Percentiles rank a stretch among this genome's conserved stretches.
phyloP scores from a whole-genome alignment of 64 coral and sea anemone genomes.

The Stichodactyla mertensii region DNA sequence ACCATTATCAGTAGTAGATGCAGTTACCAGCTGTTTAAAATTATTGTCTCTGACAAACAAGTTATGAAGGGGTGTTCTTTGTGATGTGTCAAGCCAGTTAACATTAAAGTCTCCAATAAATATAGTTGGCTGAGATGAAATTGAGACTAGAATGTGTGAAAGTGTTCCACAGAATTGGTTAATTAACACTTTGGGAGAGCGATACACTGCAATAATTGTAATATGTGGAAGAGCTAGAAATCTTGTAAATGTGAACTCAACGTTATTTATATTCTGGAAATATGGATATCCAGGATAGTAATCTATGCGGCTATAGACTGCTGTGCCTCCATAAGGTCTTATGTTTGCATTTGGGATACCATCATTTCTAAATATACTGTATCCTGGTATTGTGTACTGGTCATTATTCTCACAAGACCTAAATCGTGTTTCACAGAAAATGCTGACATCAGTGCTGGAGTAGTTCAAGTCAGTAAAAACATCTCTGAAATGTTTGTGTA shows the following conservation, averaged over 20 bases:
- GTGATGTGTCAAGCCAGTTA: background rate
- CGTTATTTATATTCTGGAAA: background rate
- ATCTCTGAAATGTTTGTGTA: no score
- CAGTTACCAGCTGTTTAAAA: constrained; percentile 26
- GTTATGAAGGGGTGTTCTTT: background rate
- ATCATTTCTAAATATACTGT: background rate
- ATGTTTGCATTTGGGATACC: background rate
- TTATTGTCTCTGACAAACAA: constrained; percentile 9
- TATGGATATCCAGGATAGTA: background rate
- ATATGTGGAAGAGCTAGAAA: background rate
- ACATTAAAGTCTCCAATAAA: constrained; percentile 19
- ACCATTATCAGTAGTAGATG: constrained; percentile 32
- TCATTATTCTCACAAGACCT: no score
- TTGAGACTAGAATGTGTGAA: no score
- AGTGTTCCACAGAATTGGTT: no score
- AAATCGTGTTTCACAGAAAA: no score
- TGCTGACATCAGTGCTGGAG: no score
- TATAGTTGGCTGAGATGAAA: background rate
- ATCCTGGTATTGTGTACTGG: no score
- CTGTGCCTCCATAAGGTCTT: constrained; percentile 10
- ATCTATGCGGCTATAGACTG: constrained; percentile 1
- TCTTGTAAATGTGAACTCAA: constrained; percentile 2
- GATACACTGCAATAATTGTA: background rate
- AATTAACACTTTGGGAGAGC: background rate
- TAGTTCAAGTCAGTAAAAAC: no score